Percentiles rank a stretch among this genome's conserved stretches.
These are phyloP conservation scores for Arvicola amphibius DNA, from an alignment of 2,797 vertebrate species.

Conservation along the genomic window DNA sequence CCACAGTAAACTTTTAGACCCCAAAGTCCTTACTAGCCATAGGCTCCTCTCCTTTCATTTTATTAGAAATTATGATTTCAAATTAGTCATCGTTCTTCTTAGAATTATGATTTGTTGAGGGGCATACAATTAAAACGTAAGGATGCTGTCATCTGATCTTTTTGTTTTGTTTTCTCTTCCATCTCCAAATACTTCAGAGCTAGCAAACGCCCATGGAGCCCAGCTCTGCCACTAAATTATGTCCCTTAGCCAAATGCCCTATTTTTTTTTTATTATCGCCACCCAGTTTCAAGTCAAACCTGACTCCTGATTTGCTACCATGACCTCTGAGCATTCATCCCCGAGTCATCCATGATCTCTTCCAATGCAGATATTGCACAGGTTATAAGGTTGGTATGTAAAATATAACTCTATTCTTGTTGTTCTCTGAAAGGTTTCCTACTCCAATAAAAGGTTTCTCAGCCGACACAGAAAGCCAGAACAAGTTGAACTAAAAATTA, in stretches of 20 bases:
- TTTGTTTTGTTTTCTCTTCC: accelerated
- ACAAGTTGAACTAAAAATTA: too few relatives aligned
- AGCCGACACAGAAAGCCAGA: too few relatives aligned
- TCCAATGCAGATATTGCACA: not conserved
- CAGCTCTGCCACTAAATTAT: not conserved
- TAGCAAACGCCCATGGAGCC: not conserved
- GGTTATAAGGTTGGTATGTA: not conserved
- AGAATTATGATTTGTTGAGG: not conserved
- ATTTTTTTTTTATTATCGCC: not conserved
- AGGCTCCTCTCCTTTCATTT: not conserved
- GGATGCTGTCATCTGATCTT: not conserved
- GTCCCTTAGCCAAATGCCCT: not conserved
- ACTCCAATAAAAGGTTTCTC: too few relatives aligned
- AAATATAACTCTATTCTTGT: not conserved
- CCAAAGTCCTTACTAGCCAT: not conserved
- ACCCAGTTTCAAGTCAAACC: not conserved
- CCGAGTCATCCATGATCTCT: not conserved
- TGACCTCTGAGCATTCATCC: not conserved
- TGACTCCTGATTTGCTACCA: not conserved
- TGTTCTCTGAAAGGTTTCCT: not conserved
- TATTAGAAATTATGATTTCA: not conserved
- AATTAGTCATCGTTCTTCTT: not conserved
- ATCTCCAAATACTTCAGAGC: not conserved
- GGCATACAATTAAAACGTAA: not conserved
- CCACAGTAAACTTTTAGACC: not conserved